Evolutionary conservation across 1,140 invertebrate species (phyloP), one percentile per base, ranked within the genome.

Genomic region (Drosophila virilis): DNA sequence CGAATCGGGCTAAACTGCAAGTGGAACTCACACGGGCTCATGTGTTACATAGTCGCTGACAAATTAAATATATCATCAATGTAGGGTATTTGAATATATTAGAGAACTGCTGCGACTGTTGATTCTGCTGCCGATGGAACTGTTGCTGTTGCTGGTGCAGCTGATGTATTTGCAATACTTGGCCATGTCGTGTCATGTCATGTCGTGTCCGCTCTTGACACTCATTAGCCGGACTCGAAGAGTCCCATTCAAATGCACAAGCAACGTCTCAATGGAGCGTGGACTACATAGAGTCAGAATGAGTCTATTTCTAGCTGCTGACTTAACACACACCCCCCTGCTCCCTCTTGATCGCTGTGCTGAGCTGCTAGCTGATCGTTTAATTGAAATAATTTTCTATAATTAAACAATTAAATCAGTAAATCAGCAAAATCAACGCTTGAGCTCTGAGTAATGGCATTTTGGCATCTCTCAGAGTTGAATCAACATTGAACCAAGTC

Each of bases 381-480:
- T 52, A 70, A 58, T 70, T 65, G 67, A 70, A 71, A 71, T 75
- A 71, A 78, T 78, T 78, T 75, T 75, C 67, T 60, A 75, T 78
- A 75, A 78, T 78, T 78, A 78, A 78, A 78, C 66, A 75, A 78
- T 78, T 75, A 78, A 78, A 67, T 78, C 76, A 70, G 57, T 45
- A 65, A 71, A 74, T 77, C 50, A 60, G 58, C 52, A 28, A 64
- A 55, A 46, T 43, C 17, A 59, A 17, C 45, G 48, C 62, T n/a
- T 35, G 6, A 22, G 28, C 48, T 52, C 15, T 74, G 65, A 68
- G 40, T 74, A 74, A 74, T 48, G 15, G 12, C 46, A 62, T 38
- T 52, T 43, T 28, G 54, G 35, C 54, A 64, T 68, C 54, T 72
- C 45, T 33, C 12, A n/a, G 40, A 35, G 33, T 45, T 33, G 64